phyloP scores from a whole-genome alignment of 2,888 invertebrate genomes.

The Baccha elongata region DNA sequence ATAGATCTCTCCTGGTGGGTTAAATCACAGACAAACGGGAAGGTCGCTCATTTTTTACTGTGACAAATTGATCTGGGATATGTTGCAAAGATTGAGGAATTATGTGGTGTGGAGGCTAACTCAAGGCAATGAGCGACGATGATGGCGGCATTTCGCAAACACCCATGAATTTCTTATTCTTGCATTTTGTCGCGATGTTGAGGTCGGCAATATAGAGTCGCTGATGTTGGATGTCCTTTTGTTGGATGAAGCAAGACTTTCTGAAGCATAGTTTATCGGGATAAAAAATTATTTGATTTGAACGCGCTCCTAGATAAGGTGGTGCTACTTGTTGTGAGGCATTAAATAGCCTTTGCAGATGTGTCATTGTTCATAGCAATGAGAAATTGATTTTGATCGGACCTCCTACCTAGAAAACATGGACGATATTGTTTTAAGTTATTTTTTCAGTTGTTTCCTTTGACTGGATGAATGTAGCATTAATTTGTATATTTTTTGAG shows the following conservation, averaged over 20 bases:
- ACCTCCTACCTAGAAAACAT: conserved; percentile 43
- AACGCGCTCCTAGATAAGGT: conserved; percentile 29
- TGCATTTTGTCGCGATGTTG: conserved; percentile 42
- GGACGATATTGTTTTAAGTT: background rate
- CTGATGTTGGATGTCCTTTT: conserved; percentile 32
- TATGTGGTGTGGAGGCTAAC: conserved; percentile 25
- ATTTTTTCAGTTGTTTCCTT: background rate
- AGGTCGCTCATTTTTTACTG: conserved; percentile 67
- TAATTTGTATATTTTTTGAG: too few species aligned
- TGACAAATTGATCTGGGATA: conserved; percentile 72
- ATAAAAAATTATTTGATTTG: conserved; percentile 54
- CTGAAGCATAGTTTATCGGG: conserved; percentile 1
- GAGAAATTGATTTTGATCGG: conserved; percentile 52
- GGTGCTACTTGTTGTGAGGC: conserved; percentile 48
- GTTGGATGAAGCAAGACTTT: conserved; percentile 15
- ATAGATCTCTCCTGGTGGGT: conserved; percentile 47
- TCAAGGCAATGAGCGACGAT: conserved; percentile 6
- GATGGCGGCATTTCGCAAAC: conserved; percentile 35
- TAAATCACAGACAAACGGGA: conserved; percentile 55
- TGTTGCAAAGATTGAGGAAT: conserved; percentile 44
- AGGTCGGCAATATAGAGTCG: background rate
- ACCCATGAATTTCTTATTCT: conserved; percentile 31
- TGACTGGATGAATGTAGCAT: too few species aligned
- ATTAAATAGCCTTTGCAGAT: conserved; percentile 37
- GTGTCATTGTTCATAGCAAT: conserved; percentile 48